Evolutionary conservation across 2,888 invertebrate genomes (phyloP).

Genomic region (Drosophila incognita): DNA sequence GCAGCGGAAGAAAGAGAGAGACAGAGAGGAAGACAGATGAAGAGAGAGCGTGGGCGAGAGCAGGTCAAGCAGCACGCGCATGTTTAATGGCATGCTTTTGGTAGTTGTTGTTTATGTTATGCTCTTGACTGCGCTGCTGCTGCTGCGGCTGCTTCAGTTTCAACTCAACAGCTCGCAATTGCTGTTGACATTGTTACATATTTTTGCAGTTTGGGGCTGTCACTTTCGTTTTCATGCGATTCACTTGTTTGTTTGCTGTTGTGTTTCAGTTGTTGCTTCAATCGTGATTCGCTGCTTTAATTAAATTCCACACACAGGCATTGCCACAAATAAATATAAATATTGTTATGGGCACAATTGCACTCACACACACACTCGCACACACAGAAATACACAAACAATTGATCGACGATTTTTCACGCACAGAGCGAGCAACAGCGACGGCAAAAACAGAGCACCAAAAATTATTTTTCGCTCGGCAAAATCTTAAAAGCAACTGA

Average conservation of each 20-base stretch:
- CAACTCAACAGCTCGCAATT: slow-evolving; percentile 45
- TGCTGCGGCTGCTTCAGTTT: slow-evolving; percentile 3
- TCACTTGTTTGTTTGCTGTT: slow-evolving; percentile 44
- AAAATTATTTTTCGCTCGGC: slow-evolving; percentile 79
- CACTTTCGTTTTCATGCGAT: slow-evolving; percentile 73
- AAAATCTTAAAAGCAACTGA: slow-evolving; percentile 82
- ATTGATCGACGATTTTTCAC: slow-evolving; percentile 54
- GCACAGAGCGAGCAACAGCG: slow-evolving; percentile 49
- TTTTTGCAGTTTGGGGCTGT: slow-evolving; percentile 46
- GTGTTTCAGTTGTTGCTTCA: slow-evolving; percentile 34
- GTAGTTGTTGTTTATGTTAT: slow-evolving; percentile 48
- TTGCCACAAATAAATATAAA: slow-evolving; percentile 40
- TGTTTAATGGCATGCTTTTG: slow-evolving; percentile 42
- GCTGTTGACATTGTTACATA: slow-evolving; percentile 72
- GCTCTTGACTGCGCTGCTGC: slow-evolving; percentile 46
- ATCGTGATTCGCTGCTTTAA: slow-evolving; percentile 47
- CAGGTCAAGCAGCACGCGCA: slow-evolving; percentile 71
- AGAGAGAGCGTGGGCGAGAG: slow-evolving; percentile 65
- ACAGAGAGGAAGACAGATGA: slow-evolving; percentile 6
- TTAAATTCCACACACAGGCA: slow-evolving; percentile 38
- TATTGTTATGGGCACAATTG: slow-evolving; percentile 43
- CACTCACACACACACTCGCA: slow-evolving; percentile 18
- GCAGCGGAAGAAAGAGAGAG: slow-evolving; percentile 7
- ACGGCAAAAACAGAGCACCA: slow-evolving; percentile 46
- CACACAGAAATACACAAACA: slow-evolving; percentile 44